A percentile compares a stretch with the other conserved stretches of the same genome.
These are phyloP conservation scores for Pholis gunnellus DNA, from an alignment of 2,113 vertebrate genomes.

Conservation along the genomic window DNA sequence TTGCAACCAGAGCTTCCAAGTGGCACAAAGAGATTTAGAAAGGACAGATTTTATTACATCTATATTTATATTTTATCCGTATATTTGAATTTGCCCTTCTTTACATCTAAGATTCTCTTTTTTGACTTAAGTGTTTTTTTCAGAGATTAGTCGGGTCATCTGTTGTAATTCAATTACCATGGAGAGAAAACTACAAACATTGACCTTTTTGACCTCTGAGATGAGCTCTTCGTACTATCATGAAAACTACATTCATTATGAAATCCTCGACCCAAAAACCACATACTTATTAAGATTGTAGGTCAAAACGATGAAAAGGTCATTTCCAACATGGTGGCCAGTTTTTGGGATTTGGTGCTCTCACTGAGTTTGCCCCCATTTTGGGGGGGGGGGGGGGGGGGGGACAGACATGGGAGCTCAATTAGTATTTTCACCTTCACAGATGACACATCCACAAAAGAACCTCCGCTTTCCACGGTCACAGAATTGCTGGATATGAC, in stretches of 20 bases:
- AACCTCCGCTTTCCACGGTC: slow-evolving; percentile 1
- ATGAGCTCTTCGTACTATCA: too few relatives aligned
- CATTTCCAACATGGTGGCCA: background rate
- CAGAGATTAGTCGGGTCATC: too few relatives aligned
- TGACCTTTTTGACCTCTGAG: background rate
- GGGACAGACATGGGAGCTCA: background rate
- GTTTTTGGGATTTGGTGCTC: background rate
- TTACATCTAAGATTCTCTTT: too few relatives aligned
- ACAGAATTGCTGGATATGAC: background rate
- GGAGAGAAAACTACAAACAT: too few relatives aligned
- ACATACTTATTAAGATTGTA: background rate
- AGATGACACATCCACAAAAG: background rate
- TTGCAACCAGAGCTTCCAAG: too few relatives aligned
- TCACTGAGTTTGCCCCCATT: background rate
- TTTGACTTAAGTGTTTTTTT: too few relatives aligned
- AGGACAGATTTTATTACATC: too few relatives aligned
- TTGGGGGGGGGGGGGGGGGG: too few relatives aligned
- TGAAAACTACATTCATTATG: background rate
- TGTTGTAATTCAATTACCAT: too few relatives aligned
- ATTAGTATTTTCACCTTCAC: background rate
- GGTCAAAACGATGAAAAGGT: background rate
- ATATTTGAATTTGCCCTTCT: too few relatives aligned
- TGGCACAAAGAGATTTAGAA: too few relatives aligned
- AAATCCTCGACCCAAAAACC: background rate
- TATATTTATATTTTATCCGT: too few relatives aligned